A percentile compares a stretch with the other conserved stretches of the same genome.
Evolutionary conservation across 2,113 vertebrate genomes (phyloP).

Genomic region (Austrofundulus limnaeus): DNA sequence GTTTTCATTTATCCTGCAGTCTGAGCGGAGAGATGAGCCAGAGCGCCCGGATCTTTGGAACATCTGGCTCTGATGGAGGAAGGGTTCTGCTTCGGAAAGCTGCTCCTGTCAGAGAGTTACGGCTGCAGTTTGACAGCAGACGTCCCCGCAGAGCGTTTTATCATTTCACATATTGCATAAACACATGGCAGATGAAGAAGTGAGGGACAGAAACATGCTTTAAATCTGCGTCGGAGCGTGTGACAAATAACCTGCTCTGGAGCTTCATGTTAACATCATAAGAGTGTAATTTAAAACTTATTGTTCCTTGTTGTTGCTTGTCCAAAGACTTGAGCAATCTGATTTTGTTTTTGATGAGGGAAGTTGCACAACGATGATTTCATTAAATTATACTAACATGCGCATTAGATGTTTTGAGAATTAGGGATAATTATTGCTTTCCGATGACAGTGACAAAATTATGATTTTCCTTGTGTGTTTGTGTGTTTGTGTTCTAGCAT

Average conservation of each 20-base stretch:
- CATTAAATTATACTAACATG: background rate
- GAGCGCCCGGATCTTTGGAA: conserved; percentile 65
- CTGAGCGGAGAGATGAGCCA: conserved; percentile 42
- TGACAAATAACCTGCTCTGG: conserved; percentile 4
- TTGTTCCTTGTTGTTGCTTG: background rate
- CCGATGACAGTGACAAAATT: no score
- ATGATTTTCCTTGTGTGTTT: no score
- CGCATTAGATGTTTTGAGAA: no score
- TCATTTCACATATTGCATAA: conserved; percentile 6
- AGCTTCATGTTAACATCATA: conserved; percentile 12
- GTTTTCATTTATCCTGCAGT: conserved; percentile 63
- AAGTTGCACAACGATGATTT: background rate
- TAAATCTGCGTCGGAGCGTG: background rate
- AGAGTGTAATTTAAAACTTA: conserved; percentile 11
- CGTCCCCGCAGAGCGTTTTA: conserved; percentile 27
- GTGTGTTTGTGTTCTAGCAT: no score
- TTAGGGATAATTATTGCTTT: no score
- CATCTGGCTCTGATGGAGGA: conserved; percentile 81
- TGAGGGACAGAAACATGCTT: conserved; percentile 14
- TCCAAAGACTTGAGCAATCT: background rate
- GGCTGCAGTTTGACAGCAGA: conserved; percentile 32
- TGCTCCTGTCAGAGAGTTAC: conserved; percentile 23
- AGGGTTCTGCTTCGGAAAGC: conserved; percentile 62
- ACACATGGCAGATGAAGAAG: background rate
- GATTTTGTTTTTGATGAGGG: conserved; percentile 8